Conservation (phyloP, 2,113 vertebrate genomes). For the Prunella himalayana region DNA sequence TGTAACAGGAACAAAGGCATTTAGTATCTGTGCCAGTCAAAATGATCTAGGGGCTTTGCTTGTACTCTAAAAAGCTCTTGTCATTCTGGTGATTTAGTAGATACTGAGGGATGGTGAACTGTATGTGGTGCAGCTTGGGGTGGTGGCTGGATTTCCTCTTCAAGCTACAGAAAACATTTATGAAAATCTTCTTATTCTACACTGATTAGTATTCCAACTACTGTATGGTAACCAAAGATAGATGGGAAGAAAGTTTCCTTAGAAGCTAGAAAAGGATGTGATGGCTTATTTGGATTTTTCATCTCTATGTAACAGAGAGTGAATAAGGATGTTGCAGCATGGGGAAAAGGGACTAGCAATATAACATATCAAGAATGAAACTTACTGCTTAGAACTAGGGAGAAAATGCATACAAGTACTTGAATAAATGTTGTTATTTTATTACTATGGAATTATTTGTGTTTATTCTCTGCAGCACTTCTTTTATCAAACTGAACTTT, state of each 20-base stretch:
- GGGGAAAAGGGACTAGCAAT: not conserved
- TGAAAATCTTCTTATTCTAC: not conserved
- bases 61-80: not conserved
- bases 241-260: not conserved
- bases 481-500: not conserved
- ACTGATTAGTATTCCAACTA: not conserved
- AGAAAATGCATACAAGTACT: not conserved
- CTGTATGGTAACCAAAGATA: not conserved
- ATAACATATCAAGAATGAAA: not conserved
- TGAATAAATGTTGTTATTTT: not conserved
- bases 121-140: not conserved
- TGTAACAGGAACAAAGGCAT: not conserved
- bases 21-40: not conserved
- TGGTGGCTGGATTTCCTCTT: not conserved
- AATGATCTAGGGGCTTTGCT: not conserved
- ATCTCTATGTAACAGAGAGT: not conserved
- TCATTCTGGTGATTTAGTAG: not conserved
- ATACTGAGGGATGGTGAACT: not conserved
- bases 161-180: not conserved
- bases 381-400: not conserved
- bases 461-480: not conserved
- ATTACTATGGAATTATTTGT: not conserved
- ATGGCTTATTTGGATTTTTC: not conserved
- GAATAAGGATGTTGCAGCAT: not conserved
- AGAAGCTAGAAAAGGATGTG: not conserved